Evolutionary conservation across 1,140 invertebrate genomes (phyloP), one percentile per base, ranked within the genome.

Genomic region (Heliconius himera): DNA sequence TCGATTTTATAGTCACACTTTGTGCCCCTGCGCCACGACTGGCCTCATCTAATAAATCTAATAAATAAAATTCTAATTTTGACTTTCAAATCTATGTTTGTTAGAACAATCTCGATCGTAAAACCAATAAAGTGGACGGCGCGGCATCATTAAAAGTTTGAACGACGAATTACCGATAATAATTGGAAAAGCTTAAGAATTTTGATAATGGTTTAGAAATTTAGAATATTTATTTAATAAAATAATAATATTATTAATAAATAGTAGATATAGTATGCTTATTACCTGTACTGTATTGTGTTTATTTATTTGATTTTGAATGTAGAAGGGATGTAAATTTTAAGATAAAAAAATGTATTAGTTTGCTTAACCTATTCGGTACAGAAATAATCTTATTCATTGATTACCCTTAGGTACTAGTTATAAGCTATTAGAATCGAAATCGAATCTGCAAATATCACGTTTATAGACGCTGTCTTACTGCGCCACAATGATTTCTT

Each of bases 121-220:
- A 60, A 76, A 56, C 56, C 60, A 76, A 46, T 76, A 66, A 76
- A 76, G 56, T n/a, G n/a, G 56, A 70, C n/a, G 22, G 60, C 38
- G 36, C 56, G 36, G 29, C 33, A 36, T 46, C 36, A 70, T 76
- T 76, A 76, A 76, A 76, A 70, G 60, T 70, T 76, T 49, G n/a
- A 76, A 60, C 66, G 29, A 76, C 38, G 60, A 76, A 76, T 70
- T 76, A 29, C 29, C 60, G 60, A 20, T 70, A 49, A 70, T 70
- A 22, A 54, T 26, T 41, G 73, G 46, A 8, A 54, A 29, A 74
- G 46, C 26, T 74, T 29, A 74, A 74, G 73, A 74, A 74, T 74
- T 51, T 74, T 51, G 73, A 74, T 74, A 22, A 54, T 3, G 16
- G 8, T 26, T 51, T 60, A n/a, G n/a, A 60, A 60, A 11, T 60